Evolutionary conservation across 1,140 invertebrate genomes (phyloP), one percentile per base, ranked within the genome.

Genomic region (Zaprionus vittiger): DNA sequence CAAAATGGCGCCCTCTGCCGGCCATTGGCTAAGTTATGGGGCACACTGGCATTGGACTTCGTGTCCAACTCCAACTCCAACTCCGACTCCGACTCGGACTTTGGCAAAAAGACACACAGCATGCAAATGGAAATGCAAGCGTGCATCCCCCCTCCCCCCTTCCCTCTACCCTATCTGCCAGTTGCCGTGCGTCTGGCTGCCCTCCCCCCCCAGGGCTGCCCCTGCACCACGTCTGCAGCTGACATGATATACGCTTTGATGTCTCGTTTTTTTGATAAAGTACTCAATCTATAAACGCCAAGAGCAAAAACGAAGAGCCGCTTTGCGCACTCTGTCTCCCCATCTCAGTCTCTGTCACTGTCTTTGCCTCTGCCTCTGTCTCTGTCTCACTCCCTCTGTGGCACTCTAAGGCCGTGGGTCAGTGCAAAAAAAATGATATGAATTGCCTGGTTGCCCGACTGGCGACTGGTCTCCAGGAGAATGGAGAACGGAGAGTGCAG

Each of bases 241-340:
- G 83, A 87, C 83, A 87, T 87, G 83, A 87, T 87, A 87, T 87
- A 87, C 83, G 83, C 83, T 87, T 87, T 87, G 83, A 87, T 87
- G 83, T 87, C 83, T 87, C 83, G 84, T 89, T 87, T 87, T 87
- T 87, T 87, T 87, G 83, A 87, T 87, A 87, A 87, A 87, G 83
- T 89, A 87, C 83, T 87, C 84, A 87, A 87, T 87, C 83, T 87
- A 87, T 87, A 87, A 87, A 87, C 83, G 83, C 83, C 83, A 87
- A 87, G 83, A 87, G 83, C 83, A 89, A 87, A 77, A 87, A 76
- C 74, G 74, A 81, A 72, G 77, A 83, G 77, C 74, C 74, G 63
- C 68, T 67, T 57, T 76, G 44, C 44, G 17, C 44, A 49, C 44
- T 20, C n/a, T 7, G 38, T 31, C 49, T 28, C 56, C 38, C 55